These are phyloP conservation scores for Mesorhabditis belari DNA, from an alignment of 2,888 invertebrate species.

Conservation along the genomic window DNA sequence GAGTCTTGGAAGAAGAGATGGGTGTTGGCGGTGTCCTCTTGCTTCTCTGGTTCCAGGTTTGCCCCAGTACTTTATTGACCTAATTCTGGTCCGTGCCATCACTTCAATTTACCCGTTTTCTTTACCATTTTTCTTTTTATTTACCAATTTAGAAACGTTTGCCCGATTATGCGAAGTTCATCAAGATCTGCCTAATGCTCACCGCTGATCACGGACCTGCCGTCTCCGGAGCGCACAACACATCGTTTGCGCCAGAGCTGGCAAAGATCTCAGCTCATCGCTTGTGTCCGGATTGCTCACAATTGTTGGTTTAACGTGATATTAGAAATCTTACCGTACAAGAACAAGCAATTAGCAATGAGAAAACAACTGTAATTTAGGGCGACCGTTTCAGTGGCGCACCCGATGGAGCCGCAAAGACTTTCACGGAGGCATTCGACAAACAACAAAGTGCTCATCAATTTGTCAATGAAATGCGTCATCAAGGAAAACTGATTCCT, in stretches of 20 bases:
- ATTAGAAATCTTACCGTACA: not conserved
- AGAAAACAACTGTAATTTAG: too few relatives aligned
- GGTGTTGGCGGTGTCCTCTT: slow-evolving; percentile 97
- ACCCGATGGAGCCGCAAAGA: slow-evolving; percentile 89
- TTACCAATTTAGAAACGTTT: slow-evolving; percentile 59
- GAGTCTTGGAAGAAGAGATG: slow-evolving; percentile 82
- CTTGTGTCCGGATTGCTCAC: slow-evolving; percentile 91
- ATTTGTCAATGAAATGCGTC: slow-evolving; percentile 94
- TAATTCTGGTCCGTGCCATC: too few relatives aligned
- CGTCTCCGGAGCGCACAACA: slow-evolving; percentile 70
- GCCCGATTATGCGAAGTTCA: slow-evolving; percentile 87
- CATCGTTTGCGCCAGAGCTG: slow-evolving; percentile 87
- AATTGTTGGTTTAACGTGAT: slow-evolving; percentile 64
- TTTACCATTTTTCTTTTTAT: too few relatives aligned
- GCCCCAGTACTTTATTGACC: too few relatives aligned
- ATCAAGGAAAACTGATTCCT: slow-evolving; percentile 95
- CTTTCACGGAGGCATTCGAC: slow-evolving; percentile 94
- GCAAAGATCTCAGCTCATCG: slow-evolving; percentile 92
- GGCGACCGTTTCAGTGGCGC: slow-evolving; percentile 93
- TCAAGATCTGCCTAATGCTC: slow-evolving; percentile 97
- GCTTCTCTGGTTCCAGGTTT: slow-evolving; percentile 91
- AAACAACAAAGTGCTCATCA: slow-evolving; percentile 72
- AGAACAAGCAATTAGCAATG: too few relatives aligned
- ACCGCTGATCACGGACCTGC: slow-evolving; percentile 98
- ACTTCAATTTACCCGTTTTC: not conserved